Evolutionary conservation across 2,113 vertebrate genomes (phyloP), one percentile per base, ranked within the genome.

Genomic region (Ceuthmochares aereus): DNA sequence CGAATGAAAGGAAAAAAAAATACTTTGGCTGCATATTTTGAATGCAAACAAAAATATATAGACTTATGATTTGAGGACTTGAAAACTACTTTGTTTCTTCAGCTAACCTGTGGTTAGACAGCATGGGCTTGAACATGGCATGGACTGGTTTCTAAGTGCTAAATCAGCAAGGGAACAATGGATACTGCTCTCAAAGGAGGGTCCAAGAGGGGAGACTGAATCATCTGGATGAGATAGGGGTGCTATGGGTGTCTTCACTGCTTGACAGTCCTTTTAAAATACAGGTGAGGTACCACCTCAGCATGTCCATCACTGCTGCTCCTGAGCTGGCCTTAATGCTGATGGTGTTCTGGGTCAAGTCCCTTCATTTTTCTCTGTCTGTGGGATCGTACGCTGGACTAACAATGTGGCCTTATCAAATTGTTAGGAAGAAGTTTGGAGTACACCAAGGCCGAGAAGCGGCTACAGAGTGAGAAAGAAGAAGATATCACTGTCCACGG

Each of bases 81-180:
- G 34, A 76, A 96, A 95, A 10, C 75, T 58, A 27, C 30, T 75
- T 92, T 76, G 30, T 92, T 89, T 90, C 69, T 87, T 75, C 67
- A 52, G 27, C 74, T 59, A 78, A 5, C 17, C 36, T 1, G 1
- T 69, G 55, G 59, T 40, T 78, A 76, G 18, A 40, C 17, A 49
- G 10, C 4, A 1, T 14, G 34, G 37, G n/a, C 43, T 81, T n/a
- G 25, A 10, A 29, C 0, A 0, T 45, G 63, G 23, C 1, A 2
- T 18, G 29, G 29, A 23, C 70, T 16, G 6, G 47, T 32, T 13
- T 66, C 30, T 27, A 64, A 36, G 32, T 2, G 7, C 51, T 73
- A 60, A 69, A 78, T 20, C 3, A 1, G 12, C 40, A 64, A 69
- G 23, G 20, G 22, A 14, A 26, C 1, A 8, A 42, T 13, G 52